Percentiles rank a stretch among this genome's conserved stretches.
Conservation (phyloP, 2,888 invertebrate species). For the Heteropelma amictum region DNA sequence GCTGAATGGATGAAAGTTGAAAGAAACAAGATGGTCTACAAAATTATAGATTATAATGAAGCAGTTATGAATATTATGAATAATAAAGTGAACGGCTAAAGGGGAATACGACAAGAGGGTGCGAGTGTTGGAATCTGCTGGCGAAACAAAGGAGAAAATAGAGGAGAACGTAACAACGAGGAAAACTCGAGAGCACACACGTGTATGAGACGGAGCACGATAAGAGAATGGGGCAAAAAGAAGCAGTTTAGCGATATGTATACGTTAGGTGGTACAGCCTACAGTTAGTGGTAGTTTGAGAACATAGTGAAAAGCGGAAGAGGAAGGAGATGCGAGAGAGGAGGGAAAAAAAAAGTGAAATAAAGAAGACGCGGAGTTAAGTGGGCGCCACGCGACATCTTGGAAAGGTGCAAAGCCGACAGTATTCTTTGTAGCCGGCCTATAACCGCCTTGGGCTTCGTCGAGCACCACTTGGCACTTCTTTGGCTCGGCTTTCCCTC, state of each 20-base stretch:
- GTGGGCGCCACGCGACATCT: constrained; percentile 72
- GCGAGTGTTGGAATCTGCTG: not conserved
- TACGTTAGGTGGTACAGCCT: not conserved
- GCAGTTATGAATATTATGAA: constrained; percentile 28
- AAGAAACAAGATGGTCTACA: no score
- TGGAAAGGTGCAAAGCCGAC: constrained; percentile 77
- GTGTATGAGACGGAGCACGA: no score
- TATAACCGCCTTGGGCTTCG: constrained; percentile 67
- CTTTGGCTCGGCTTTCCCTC: constrained; percentile 63
- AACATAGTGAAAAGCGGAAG: not conserved
- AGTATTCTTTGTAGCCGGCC: constrained; percentile 76
- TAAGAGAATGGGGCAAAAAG: no score
- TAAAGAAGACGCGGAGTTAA: constrained; percentile 49
- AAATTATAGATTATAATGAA: constrained; percentile 17
- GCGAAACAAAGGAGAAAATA: not conserved
- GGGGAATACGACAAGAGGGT: no score
- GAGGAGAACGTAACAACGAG: constrained; percentile 5
- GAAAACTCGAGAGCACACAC: constrained; percentile 11
- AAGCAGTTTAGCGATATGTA: constrained; percentile 18
- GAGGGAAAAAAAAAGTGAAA: constrained; percentile 35
- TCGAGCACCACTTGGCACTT: constrained; percentile 72
- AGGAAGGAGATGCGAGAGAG: constrained; percentile 25
- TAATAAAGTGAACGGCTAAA: no score
- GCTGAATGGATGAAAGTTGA: not conserved
- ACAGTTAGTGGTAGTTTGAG: not conserved